These are phyloP conservation scores for Andrena bicolor DNA, from an alignment of 2,888 invertebrate species.

Conservation along the genomic window DNA sequence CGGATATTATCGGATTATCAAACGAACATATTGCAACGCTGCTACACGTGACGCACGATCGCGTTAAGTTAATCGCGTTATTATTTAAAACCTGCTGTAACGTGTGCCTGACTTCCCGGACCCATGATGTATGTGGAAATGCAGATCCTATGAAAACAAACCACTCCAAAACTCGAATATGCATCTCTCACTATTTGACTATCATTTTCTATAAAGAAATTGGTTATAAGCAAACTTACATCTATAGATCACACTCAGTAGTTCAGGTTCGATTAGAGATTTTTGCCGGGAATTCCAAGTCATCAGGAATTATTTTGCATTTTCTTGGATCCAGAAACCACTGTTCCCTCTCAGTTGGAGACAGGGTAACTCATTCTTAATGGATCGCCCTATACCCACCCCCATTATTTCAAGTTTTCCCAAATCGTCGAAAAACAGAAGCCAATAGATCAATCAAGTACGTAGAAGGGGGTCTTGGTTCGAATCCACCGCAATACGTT, in stretches of 20 bases:
- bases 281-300: too few relatives aligned
- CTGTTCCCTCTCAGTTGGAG: background rate
- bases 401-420: constrained; percentile 17
- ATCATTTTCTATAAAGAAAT: background rate
- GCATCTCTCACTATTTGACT: too few relatives aligned
- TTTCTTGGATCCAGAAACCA: background rate
- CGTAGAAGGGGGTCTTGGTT: constrained; percentile 45
- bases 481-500: constrained; percentile 63
- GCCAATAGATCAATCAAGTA: constrained; percentile 66
- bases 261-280: too few relatives aligned
- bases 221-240: too few relatives aligned
- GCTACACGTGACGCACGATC: constrained; percentile 52
- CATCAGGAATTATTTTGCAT: too few relatives aligned
- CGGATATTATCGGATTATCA: constrained; percentile 70
- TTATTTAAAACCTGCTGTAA: constrained; percentile 54
- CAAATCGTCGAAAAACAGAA: constrained; percentile 47
- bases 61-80: constrained; percentile 67
- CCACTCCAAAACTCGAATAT: background rate
- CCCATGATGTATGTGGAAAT: constrained; percentile 10
- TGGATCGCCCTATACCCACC: background rate
- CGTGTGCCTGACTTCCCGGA: constrained; percentile 4
- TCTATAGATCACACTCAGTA: too few relatives aligned
- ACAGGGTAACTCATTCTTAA: background rate
- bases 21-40: constrained; percentile 46
- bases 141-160: background rate